A percentile compares a stretch with the other conserved stretches of the same genome.
These are phyloP conservation scores for Seriola aureovittata DNA, from an alignment of 2,113 vertebrate species.

Conservation along the genomic window DNA sequence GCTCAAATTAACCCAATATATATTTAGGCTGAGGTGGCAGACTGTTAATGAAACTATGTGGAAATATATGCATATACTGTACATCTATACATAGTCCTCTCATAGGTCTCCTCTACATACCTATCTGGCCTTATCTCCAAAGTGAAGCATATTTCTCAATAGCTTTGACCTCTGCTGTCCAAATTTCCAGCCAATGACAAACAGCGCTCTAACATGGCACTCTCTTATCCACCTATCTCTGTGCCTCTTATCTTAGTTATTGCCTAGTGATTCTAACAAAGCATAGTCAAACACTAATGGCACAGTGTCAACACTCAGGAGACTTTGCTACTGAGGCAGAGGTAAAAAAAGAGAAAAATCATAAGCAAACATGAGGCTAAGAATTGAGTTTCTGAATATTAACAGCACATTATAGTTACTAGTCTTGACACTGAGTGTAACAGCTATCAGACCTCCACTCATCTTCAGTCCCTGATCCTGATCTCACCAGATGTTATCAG, in stretches of 20 bases:
- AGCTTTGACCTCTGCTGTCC: slow-evolving; percentile 64
- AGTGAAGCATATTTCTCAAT: slow-evolving; percentile 54
- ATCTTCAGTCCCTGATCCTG: not conserved
- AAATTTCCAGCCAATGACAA: slow-evolving; percentile 53
- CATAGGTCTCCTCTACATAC: slow-evolving; percentile 22
- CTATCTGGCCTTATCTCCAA: slow-evolving; percentile 56
- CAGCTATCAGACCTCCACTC: not conserved
- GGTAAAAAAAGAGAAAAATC: not conserved
- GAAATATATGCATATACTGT: slow-evolving; percentile 14
- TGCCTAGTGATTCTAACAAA: slow-evolving; percentile 66
- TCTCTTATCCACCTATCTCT: slow-evolving; percentile 42
- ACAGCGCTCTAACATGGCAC: not conserved
- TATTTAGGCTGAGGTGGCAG: not conserved
- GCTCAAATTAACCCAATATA: not conserved
- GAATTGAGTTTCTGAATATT: not conserved
- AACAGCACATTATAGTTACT: not conserved
- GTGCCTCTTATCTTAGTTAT: slow-evolving; percentile 51
- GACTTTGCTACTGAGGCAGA: slow-evolving; percentile 10
- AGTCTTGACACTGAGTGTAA: not conserved
- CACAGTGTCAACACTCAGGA: slow-evolving; percentile 1
- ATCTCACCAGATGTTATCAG: not conserved
- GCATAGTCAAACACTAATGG: slow-evolving; percentile 51
- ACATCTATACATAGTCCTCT: slow-evolving; percentile 26
- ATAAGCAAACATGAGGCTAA: slow-evolving; percentile 26
- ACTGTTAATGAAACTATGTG: not conserved